Percentiles rank a stretch among this genome's conserved stretches.
Conservation (phyloP, 2,113 vertebrate genomes). For the Anolis carolinensis region DNA sequence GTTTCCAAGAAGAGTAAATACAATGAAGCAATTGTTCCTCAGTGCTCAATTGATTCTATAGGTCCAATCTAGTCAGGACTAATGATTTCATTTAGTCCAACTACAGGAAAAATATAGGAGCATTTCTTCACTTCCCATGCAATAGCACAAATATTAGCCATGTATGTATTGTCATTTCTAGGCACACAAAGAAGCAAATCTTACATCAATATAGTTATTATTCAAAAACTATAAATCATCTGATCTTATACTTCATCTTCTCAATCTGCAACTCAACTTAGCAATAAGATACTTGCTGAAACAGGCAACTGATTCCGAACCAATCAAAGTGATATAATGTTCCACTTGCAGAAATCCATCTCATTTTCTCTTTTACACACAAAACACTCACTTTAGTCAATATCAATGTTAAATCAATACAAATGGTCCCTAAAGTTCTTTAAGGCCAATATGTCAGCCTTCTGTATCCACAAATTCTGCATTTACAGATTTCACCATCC, state of each 20-base stretch:
- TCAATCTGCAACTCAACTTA: not conserved
- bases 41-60: too few relatives aligned
- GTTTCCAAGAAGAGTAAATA: too few relatives aligned
- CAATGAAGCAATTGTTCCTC: too few relatives aligned
- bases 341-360: not conserved
- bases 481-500: too few relatives aligned
- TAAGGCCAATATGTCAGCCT: accelerated
- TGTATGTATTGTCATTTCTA: too few relatives aligned
- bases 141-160: not conserved
- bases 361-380: not conserved
- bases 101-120: too few relatives aligned
- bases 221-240: not conserved
- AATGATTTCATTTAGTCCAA: too few relatives aligned
- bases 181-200: not conserved
- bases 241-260: not conserved
- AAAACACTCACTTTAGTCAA: not conserved
- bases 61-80: too few relatives aligned
- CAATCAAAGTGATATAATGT: not conserved
- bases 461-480: too few relatives aligned
- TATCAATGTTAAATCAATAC: not conserved
- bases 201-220: not conserved
- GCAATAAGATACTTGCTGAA: not conserved
- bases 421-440: too few relatives aligned
- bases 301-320: accelerated
- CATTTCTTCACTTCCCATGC: too few relatives aligned